These are phyloP conservation scores for Drosophila neutralis DNA, from an alignment of 2,888 invertebrate genomes.

Conservation along the genomic window DNA sequence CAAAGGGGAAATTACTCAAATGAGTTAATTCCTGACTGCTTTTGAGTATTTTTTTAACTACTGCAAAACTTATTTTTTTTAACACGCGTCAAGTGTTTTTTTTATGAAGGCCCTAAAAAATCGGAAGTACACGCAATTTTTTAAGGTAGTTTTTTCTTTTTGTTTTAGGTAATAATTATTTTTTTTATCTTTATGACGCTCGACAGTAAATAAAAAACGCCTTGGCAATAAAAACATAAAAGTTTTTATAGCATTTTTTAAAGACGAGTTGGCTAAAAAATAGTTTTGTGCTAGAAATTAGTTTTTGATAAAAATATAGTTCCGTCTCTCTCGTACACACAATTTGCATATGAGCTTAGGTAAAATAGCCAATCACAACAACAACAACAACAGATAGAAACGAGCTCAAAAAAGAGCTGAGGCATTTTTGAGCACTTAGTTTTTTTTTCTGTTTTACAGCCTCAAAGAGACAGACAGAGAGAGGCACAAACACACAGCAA, in stretches of 20 bases:
- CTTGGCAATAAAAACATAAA: constrained; percentile 63
- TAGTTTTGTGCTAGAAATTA: constrained; percentile 22
- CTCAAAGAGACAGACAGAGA: constrained; percentile 28
- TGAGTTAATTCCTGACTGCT: constrained; percentile 54
- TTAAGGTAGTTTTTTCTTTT: constrained; percentile 45
- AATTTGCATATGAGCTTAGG: constrained; percentile 71
- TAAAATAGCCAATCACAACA: constrained; percentile 49
- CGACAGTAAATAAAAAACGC: constrained; percentile 58
- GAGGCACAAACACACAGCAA: constrained; percentile 6
- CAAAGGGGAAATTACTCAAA: constrained; percentile 66
- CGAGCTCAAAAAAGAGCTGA: constrained; percentile 42
- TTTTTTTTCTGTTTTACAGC: constrained; percentile 40
- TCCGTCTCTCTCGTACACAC: constrained; percentile 41
- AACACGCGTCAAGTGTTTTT: constrained; percentile 32
- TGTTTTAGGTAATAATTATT: constrained; percentile 25
- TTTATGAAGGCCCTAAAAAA: constrained; percentile 69
- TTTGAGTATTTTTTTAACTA: constrained; percentile 19
- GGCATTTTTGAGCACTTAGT: constrained; percentile 48
- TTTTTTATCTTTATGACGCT: constrained; percentile 52
- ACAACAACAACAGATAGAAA: constrained; percentile 31
- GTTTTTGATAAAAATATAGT: constrained; percentile 3
- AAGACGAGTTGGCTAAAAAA: constrained; percentile 35
- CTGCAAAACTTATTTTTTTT: background rate
- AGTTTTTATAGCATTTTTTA: constrained; percentile 43
- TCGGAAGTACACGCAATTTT: constrained; percentile 68